Base-by-base conservation (phyloP, 37 sponge, comb jelly and placozoan genomes). In the Oscarella lobularis region DNA sequence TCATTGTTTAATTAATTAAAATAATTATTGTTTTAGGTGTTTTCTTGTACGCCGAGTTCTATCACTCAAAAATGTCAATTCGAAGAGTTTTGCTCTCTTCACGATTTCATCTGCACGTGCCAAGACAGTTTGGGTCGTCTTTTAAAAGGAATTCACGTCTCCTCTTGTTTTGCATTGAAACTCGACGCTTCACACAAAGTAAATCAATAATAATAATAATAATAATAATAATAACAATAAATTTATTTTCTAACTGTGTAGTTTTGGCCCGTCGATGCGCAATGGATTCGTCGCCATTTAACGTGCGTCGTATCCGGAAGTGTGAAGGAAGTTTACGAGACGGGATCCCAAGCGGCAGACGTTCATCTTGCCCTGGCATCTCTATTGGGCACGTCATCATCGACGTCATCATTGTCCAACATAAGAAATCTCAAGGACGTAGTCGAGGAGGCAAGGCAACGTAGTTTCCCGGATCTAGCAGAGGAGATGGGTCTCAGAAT, bases 71-170 rank as follows among this genome's bases (percentile, higher is more conserved):
- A 68, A 4, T 4, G 71, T 20, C n/a, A 14, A 34, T 68, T 68
- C 31, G 71, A 68, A 14, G 71, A 68, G 71, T 68, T 68, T 68
- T 68, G 71, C 29, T 68, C 71, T 5, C 29, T 68, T 31, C n/a
- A 68, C 31, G 29, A 68, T 20, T 14, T 68, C 4, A 34, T 68
- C 5, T 14, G 6, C 33, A 68, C 71, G 29, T 4, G n/a, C 6
- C 71, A 68, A 14, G 71, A 68, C n/a, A n/a, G n/a, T 68, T 14
- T 68, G 6, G 71, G n/a, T 20, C 6, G 71, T 68, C 29, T 4
- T 4, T 34, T 68, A n/a, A 14, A 34, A 5, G 71, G 71, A 5
- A 14, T 68, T 29, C 71, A 68, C 33, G 5, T 4, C 31, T 29
- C 29, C 4, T 4, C 71, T 5, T 68, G 71, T 14, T 68, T 68